phyloP scores from a whole-genome alignment of 2,888 invertebrate genomes.

The Chrysolina americana region DNA sequence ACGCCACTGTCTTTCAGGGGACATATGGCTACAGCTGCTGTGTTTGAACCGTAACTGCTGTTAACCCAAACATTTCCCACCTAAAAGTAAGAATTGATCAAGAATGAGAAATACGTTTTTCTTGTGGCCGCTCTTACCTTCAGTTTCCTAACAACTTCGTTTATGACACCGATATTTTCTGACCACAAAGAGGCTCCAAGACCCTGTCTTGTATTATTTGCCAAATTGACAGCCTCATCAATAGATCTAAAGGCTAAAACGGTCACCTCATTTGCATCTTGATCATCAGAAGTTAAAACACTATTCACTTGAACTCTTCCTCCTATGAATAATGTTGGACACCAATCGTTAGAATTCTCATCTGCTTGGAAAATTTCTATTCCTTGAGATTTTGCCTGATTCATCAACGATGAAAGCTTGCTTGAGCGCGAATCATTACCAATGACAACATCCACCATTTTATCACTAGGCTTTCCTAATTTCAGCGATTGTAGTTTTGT shows the following conservation, averaged over 20 bases:
- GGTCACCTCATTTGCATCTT: conserved; percentile 62
- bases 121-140: conserved; percentile 60
- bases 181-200: conserved; percentile 73
- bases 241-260: conserved; percentile 72
- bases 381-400: conserved; percentile 57
- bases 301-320: conserved; percentile 57
- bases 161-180: conserved; percentile 71
- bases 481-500: conserved; percentile 55
- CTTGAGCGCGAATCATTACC: conserved; percentile 60
- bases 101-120: not conserved
- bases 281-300: conserved; percentile 53
- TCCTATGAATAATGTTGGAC: conserved; percentile 62
- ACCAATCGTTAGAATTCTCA: conserved; percentile 55
- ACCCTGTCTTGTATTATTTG: conserved; percentile 72
- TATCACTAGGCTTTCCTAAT: conserved; percentile 68
- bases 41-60: conserved; percentile 69
- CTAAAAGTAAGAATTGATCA: conserved; percentile 52
- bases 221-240: conserved; percentile 72
- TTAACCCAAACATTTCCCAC: conserved; percentile 74
- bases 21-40: conserved; percentile 70
- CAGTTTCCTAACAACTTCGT: conserved; percentile 71
- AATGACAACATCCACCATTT: conserved; percentile 69
- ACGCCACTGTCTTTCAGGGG: conserved; percentile 71
- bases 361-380: conserved; percentile 59
- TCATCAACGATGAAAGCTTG: conserved; percentile 54